A percentile compares a stretch with the other conserved stretches of the same genome.
Evolutionary conservation across 2,113 vertebrate genomes (phyloP).

Genomic region (Chaetorhynchus papuensis): DNA sequence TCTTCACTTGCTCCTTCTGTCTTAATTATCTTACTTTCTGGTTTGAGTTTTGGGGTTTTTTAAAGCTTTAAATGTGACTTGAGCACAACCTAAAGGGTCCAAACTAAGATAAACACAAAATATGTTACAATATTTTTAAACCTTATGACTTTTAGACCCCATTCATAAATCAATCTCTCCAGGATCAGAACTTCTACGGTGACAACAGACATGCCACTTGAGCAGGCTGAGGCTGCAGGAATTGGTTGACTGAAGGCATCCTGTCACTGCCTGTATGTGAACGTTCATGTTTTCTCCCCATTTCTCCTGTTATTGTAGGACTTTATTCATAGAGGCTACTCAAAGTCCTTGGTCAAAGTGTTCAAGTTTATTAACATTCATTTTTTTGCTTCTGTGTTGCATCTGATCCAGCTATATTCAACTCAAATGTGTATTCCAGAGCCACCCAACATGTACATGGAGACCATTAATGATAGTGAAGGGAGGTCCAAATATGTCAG

Average conservation of each 20-base stretch:
- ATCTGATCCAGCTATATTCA: neutral
- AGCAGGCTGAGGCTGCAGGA: neutral
- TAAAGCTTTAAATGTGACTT: neutral
- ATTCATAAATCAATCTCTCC: neutral
- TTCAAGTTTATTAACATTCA: neutral
- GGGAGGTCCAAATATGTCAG: neutral
- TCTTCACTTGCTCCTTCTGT: neutral
- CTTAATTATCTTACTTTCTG: neutral
- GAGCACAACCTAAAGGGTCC: neutral
- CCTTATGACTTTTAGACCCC: neutral
- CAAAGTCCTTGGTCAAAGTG: neutral
- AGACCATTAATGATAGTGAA: neutral
- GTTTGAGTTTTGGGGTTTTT: neutral
- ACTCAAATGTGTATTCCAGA: neutral
- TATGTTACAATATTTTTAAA: neutral
- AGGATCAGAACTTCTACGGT: neutral
- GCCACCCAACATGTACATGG: neutral
- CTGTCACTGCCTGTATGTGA: neutral
- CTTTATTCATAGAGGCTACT: neutral
- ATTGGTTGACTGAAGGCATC: neutral
- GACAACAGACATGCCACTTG: neutral
- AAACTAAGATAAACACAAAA: neutral
- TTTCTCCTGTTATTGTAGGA: neutral
- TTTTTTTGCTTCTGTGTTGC: neutral
- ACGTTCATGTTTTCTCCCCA: neutral